Evolutionary conservation across 2,113 vertebrate genomes (phyloP), one percentile per base, ranked within the genome.

Genomic region (Chaenogobius annularis): DNA sequence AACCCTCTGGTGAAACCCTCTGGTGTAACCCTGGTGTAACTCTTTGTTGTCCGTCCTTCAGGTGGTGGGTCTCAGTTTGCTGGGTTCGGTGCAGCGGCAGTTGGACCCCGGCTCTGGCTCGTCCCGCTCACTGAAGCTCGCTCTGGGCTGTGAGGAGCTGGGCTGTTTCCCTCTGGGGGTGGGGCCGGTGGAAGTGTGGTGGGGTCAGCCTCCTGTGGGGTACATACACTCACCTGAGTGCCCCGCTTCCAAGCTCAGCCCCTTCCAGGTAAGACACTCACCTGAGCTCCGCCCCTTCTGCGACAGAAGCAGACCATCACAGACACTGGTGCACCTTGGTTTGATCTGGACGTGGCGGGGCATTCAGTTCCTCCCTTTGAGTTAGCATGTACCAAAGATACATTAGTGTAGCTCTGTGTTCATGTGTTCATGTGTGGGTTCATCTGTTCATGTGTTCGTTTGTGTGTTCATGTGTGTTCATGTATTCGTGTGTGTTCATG

Each of bases 61-160:
- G 91, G 77, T 85, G 10, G 80, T 82, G 12, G 79, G 84, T 22
- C 94, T 96, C 88, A 94, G 94, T 90, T 90, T 93, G 82, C 92
- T 94, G 87, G 89, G 89, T 7, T 40, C 59, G 7, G 14, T 63
- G 14, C 59, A 19, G 59, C 26, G 59, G 10, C 73, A 74, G 31
- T 19, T 11, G 0, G 0, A 10, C 23, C 44, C 40, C 10, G 48
- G 48, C 17, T n/a, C 48, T 3, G 17, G 5, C 17, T 8, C 50
- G n/a, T 10, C 50, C 10, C 50, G 50, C n/a, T 20, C 50, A 26
- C 56, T 14, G 23, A 14, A 10, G 55, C 46, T 92, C 10, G 87
- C 95, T 79, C 78, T 88, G 79, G 91, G 94, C 91, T 93, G 90
- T 90, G 93, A 95, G 73, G 94, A 96, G 80, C 91, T 91, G 64